Evolutionary conservation across 2,797 vertebrate species (phyloP).

Genomic region (Clamator glandarius): DNA sequence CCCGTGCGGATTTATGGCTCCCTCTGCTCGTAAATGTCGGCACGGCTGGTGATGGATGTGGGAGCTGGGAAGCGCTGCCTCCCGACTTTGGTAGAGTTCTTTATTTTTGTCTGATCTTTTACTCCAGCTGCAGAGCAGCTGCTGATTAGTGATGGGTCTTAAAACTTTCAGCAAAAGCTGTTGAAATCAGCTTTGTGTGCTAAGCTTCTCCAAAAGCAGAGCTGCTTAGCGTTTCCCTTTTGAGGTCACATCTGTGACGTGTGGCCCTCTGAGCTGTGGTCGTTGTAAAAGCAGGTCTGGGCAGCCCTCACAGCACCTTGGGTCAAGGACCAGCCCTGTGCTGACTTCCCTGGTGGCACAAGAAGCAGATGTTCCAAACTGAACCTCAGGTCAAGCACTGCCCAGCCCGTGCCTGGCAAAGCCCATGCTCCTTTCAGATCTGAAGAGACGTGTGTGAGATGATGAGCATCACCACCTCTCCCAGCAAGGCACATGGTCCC

Average conservation of each 20-base stretch:
- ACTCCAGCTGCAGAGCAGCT: constrained; percentile 61
- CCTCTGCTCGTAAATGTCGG: neutral
- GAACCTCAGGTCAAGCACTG: rapidly evolving
- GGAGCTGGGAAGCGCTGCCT: neutral
- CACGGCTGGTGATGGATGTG: neutral
- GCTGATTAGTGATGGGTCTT: constrained; percentile 63
- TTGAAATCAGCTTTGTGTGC: constrained; percentile 61
- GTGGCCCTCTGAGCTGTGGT: neutral
- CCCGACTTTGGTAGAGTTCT: neutral
- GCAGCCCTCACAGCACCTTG: rapidly evolving
- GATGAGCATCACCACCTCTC: neutral
- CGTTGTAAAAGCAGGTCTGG: rapidly evolving
- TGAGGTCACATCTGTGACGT: neutral
- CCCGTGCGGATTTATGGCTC: neutral
- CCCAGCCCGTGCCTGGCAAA: neutral
- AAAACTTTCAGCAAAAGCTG: constrained; percentile 70
- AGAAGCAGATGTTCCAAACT: neutral
- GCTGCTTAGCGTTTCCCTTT: neutral
- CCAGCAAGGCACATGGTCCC: no score
- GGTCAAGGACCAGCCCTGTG: neutral
- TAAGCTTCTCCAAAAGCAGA: constrained; percentile 35
- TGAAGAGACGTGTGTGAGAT: rapidly evolving
- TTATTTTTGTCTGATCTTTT: constrained; percentile 56
- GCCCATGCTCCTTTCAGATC: rapidly evolving
- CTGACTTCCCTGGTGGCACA: neutral